These are phyloP conservation scores for Notodonta dromedarius DNA, from an alignment of 2,888 invertebrate genomes.

Conservation along the genomic window DNA sequence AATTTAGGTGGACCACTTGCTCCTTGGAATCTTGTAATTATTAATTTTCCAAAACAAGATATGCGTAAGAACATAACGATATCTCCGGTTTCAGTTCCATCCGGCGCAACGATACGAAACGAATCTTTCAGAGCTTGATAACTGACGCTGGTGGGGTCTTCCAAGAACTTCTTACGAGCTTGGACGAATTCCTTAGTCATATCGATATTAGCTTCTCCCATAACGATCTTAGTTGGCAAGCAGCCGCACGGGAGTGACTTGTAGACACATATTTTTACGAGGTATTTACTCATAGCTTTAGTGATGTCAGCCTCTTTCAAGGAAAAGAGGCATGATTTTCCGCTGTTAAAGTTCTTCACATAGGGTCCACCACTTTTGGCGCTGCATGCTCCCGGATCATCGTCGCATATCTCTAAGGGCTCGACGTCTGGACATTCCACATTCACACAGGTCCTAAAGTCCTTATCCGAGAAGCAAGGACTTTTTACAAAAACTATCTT, in stretches of 20 bases:
- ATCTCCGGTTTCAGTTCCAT: slow-evolving; percentile 81
- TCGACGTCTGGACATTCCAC: slow-evolving; percentile 85
- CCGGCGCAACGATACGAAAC: slow-evolving; percentile 80
- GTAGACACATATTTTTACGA: slow-evolving; percentile 82
- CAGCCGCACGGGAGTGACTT: slow-evolving; percentile 86
- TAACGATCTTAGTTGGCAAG: slow-evolving; percentile 85
- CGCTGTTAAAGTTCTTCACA: slow-evolving; percentile 82
- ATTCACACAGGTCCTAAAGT: slow-evolving; percentile 85
- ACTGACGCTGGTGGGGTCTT: slow-evolving; percentile 73
- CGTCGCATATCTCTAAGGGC: slow-evolving; percentile 85
- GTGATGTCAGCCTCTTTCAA: slow-evolving; percentile 81
- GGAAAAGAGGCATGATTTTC: slow-evolving; percentile 88
- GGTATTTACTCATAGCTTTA: slow-evolving; percentile 81
- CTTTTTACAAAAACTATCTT: slow-evolving; percentile 69
- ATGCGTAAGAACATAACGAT: slow-evolving; percentile 85
- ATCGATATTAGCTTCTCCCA: slow-evolving; percentile 85
- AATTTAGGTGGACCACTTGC: slow-evolving; percentile 56
- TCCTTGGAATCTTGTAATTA: slow-evolving; percentile 87
- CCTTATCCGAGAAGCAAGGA: slow-evolving; percentile 74
- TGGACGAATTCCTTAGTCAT: slow-evolving; percentile 85
- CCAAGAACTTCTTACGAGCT: slow-evolving; percentile 75
- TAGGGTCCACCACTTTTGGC: slow-evolving; percentile 68
- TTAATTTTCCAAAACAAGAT: slow-evolving; percentile 87
- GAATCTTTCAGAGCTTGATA: slow-evolving; percentile 86
- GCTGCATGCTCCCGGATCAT: slow-evolving; percentile 74